Conservation (phyloP, 1,140 invertebrate genomes). For the Diploscapter pachys region DNA sequence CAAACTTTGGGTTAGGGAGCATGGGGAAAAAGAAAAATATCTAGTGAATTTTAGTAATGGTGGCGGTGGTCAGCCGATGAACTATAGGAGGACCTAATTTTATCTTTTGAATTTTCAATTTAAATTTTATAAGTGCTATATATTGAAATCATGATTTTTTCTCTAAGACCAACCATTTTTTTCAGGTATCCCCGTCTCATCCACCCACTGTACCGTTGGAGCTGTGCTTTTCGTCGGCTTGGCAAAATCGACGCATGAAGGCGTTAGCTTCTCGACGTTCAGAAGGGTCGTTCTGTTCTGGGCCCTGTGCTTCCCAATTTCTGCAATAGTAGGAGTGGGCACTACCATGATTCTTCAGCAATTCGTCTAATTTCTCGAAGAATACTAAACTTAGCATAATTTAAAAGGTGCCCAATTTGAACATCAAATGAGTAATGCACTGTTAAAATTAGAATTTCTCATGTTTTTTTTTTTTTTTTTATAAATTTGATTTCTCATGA, state of each 20-base stretch:
- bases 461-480: too few species aligned
- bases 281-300: constrained; percentile 89
- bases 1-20: neutral
- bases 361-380: too few species aligned
- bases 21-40: neutral
- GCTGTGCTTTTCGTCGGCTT: constrained; percentile 37
- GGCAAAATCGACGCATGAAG: constrained; percentile 29
- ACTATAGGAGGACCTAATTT: neutral
- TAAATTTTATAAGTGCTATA: neutral
- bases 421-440: too few species aligned
- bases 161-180: neutral
- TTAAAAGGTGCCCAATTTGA: too few species aligned
- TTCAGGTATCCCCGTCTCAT: constrained; percentile 77
- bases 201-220: constrained; percentile 90
- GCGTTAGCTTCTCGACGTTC: constrained; percentile 64
- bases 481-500: too few species aligned
- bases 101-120: neutral
- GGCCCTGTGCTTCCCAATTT: constrained; percentile 86
- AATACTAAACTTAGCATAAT: too few species aligned
- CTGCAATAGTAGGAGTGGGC: constrained; percentile 62
- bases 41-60: neutral
- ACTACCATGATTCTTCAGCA: too few species aligned
- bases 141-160: neutral
- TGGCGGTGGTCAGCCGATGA: too few species aligned
- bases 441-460: too few species aligned